phyloP scores from a whole-genome alignment of 2,113 vertebrate species.

The Pygoscelis antarcticus region DNA sequence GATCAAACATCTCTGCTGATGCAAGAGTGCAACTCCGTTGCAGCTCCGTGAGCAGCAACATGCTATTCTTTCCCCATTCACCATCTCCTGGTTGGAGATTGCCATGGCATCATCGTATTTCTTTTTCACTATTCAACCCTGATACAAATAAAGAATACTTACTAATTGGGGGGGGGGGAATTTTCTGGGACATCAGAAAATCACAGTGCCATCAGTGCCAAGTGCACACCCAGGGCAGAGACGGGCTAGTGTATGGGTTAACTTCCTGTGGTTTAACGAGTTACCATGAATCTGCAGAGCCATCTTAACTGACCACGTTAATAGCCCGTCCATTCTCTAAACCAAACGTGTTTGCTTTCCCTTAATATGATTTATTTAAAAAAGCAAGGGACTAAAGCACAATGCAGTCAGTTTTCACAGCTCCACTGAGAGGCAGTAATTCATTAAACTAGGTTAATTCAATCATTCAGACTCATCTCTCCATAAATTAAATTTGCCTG shows the following conservation, averaged over 20 bases:
- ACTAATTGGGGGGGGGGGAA: background rate
- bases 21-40: background rate
- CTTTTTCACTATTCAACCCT: background rate
- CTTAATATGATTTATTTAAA: background rate
- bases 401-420: background rate
- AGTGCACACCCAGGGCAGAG: no score
- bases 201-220: background rate
- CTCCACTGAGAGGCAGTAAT: background rate
- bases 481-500: background rate
- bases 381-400: background rate
- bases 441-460: slow-evolving; percentile 2
- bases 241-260: fast-evolving
- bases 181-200: background rate
- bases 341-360: background rate
- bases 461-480: background rate
- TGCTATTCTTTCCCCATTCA: background rate
- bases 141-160: background rate
- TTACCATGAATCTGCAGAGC: background rate
- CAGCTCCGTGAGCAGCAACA: background rate
- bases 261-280: background rate
- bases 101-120: background rate
- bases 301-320: background rate
- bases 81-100: background rate
- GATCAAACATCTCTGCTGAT: background rate
- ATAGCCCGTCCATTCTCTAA: background rate